Conservation (phyloP, 2,113 vertebrate species). For the Lophius piscatorius region DNA sequence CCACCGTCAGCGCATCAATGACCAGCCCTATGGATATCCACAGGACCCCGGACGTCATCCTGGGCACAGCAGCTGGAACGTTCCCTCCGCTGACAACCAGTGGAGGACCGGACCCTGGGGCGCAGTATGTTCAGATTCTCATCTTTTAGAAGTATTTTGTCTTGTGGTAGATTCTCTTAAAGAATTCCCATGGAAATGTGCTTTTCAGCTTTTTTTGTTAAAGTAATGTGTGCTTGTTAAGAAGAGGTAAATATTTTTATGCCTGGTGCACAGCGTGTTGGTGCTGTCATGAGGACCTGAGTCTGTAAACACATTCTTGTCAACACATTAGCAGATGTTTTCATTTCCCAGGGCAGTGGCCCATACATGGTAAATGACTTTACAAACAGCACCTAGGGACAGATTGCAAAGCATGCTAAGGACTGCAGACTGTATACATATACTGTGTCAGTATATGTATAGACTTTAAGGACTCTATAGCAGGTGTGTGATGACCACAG, state of each 20-base stretch:
- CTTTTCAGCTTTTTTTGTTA: too few species aligned
- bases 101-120: slow-evolving; percentile 99
- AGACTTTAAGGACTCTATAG: too few species aligned
- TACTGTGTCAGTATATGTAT: too few species aligned
- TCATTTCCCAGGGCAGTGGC: slow-evolving; percentile 24
- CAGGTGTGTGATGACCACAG: too few species aligned
- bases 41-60: slow-evolving; percentile 77
- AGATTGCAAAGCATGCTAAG: too few species aligned
- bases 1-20: slow-evolving; percentile 76
- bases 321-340: slow-evolving; percentile 48
- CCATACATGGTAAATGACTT: slow-evolving; percentile 53
- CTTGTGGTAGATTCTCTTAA: background rate
- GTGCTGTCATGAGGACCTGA: too few species aligned
- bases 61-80: slow-evolving; percentile 83
- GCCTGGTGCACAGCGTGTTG: background rate
- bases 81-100: slow-evolving; percentile 82
- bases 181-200: background rate
- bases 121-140: slow-evolving; percentile 83
- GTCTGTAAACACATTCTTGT: slow-evolving; percentile 38
- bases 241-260: too few species aligned
- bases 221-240: too few species aligned
- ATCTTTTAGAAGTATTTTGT: slow-evolving; percentile 8
- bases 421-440: too few species aligned
- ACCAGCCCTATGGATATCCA: slow-evolving; percentile 82
- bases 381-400: too few species aligned